Evolutionary conservation across 2,113 vertebrate species (phyloP), one percentile per base, ranked within the genome.

Genomic region (Geothlypis trichas): DNA sequence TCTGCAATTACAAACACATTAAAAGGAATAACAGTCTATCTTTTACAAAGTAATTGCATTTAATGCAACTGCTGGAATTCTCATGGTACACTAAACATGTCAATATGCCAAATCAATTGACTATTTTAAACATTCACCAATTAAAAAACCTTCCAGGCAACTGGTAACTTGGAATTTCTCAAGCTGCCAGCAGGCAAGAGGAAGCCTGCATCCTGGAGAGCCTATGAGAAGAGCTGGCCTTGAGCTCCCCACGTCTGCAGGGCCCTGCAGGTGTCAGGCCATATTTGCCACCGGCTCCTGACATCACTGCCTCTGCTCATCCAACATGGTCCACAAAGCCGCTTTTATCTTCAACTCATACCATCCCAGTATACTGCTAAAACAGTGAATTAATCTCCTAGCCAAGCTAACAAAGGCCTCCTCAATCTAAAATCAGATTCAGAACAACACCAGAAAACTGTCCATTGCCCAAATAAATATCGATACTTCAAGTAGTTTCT

Each of bases 1-100:
- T n/a, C 78, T 87, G 87, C 59, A 96, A 96, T 93, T 83, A 85
- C 13, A 73, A 90, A 83, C 42, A 76, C 77, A 83, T 82, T 82
- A 91, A 75, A 78, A 87, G 19, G 42, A 93, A 46, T 62, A 89
- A 57, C 37, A 49, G 55, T 93, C 72, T 72, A 17, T 68, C 80
- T 84, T 87, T 83, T 59, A 57, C 66, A 44, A 87, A 76, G 51
- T 83, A 94, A 93, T 66, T 80, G 51, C 93, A 87, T 80, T 91
- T 76, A 94, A 91, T 71, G 71, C 84, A 95, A 83, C 71, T 58
- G 39, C 71, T 94, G 84, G 82, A 96, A 96, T 96, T 85, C 84
- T 93, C 75, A 74, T 59, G 62, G 71, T 69, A 90, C 75, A n/a
- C 74, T 80, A 66, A 77, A 73, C 31, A 62, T 14, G 58, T 91